These are phyloP conservation scores for Steromphala cineraria DNA, from an alignment of 2,888 invertebrate species.

Conservation along the genomic window DNA sequence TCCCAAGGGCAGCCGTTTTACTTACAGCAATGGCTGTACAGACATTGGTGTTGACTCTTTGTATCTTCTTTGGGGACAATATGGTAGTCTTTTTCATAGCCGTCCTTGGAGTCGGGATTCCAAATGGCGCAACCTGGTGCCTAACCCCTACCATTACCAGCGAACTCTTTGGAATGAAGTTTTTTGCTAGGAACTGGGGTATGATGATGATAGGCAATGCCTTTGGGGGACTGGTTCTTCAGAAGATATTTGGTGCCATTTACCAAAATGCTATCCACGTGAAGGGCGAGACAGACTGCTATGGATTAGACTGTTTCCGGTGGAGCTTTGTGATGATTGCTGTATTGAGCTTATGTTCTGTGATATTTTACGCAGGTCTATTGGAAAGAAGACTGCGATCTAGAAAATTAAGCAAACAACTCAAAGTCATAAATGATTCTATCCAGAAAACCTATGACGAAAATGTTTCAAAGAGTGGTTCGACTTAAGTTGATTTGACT, in stretches of 20 bases:
- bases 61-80: conserved; percentile 52
- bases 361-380: conserved; percentile 52
- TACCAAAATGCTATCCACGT: conserved; percentile 52
- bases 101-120: conserved; percentile 53
- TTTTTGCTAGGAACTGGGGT: conserved; percentile 65
- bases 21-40: conserved; percentile 52
- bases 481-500: too few relatives aligned
- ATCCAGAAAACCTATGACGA: too few relatives aligned
- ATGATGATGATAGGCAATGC: conserved; percentile 62
- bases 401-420: conserved; percentile 6
- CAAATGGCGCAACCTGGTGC: conserved; percentile 64
- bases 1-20: conserved; percentile 53
- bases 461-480: too few relatives aligned
- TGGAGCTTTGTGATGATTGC: conserved; percentile 62
- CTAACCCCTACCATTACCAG: conserved; percentile 64
- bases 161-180: conserved; percentile 63
- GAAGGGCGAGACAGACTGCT: conserved; percentile 51
- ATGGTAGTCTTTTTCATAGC: conserved; percentile 47
- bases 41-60: conserved; percentile 51
- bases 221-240: conserved; percentile 51
- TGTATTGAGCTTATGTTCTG: conserved; percentile 54
- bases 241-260: conserved; percentile 54
- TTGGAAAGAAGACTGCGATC: conserved; percentile 38
- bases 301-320: conserved; percentile 56
- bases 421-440: neutral